These are phyloP conservation scores for Theristicus caerulescens DNA, from an alignment of 2,113 vertebrate genomes.

Conservation along the genomic window DNA sequence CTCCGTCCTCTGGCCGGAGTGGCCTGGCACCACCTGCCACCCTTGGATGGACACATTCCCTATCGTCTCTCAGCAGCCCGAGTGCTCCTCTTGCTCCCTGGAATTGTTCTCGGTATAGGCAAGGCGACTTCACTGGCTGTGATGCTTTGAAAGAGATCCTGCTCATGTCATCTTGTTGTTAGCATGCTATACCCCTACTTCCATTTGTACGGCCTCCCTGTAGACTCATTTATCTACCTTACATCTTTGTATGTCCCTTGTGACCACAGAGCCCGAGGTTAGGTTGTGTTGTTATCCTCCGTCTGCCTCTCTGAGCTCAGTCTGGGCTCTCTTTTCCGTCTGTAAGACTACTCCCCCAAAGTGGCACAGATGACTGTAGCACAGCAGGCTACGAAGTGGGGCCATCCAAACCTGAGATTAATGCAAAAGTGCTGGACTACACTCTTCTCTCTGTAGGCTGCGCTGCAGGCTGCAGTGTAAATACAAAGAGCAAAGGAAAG, in stretches of 20 bases:
- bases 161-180: background rate
- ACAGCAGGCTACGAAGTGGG: background rate
- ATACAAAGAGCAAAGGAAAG: background rate
- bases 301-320: background rate
- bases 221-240: background rate
- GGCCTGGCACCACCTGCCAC: background rate
- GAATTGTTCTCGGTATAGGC: background rate
- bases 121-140: background rate
- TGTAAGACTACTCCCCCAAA: background rate
- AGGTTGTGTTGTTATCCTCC: background rate
- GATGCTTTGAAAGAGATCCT: background rate
- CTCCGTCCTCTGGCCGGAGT: background rate
- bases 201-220: background rate
- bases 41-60: background rate
- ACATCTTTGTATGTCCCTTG: background rate
- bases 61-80: too few species aligned
- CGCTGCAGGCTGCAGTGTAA: background rate
- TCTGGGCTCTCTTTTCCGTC: background rate
- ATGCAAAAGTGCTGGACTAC: background rate
- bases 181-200: background rate
- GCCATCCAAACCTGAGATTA: background rate
- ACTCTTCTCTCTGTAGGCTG: background rate
- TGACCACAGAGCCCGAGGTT: background rate
- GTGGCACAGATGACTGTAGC: background rate
- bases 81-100: background rate